Percentiles rank a stretch among this genome's conserved stretches.
phyloP scores from a whole-genome alignment of 2,797 vertebrate genomes.

The Poeciliopsis infans region DNA sequence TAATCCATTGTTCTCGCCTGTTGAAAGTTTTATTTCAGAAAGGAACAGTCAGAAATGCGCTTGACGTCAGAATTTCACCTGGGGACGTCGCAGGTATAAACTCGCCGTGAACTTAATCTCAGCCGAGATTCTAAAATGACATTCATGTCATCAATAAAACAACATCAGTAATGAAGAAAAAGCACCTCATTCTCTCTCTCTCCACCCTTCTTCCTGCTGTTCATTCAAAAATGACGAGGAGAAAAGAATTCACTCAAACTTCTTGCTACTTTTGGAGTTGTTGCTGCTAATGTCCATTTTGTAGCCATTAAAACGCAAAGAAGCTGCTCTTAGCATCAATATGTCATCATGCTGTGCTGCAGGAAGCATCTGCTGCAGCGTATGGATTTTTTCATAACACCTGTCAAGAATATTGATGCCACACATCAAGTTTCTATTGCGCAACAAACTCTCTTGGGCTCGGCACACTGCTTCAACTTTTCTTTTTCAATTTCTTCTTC shows the following conservation, averaged over 20 bases:
- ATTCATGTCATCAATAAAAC: neutral
- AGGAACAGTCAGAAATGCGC: neutral
- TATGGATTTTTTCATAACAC: conserved; percentile 46
- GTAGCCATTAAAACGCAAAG: conserved; percentile 12
- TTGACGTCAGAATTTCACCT: neutral
- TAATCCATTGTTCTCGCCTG: neutral
- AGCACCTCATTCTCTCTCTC: too few species aligned
- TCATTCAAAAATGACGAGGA: neutral
- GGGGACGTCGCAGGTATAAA: neutral
- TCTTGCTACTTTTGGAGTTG: neutral
- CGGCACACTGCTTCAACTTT: conserved; percentile 3
- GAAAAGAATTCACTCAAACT: neutral
- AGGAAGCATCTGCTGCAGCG: neutral
- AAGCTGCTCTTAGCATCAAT: conserved; percentile 40
- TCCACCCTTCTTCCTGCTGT: neutral
- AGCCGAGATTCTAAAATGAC: neutral
- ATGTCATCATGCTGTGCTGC: conserved; percentile 44
- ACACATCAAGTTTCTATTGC: neutral
- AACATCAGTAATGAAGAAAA: neutral
- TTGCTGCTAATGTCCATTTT: neutral
- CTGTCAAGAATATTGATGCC: conserved; percentile 39
- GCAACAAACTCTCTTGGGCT: conserved; percentile 10
- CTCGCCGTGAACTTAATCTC: neutral
- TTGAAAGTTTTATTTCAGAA: neutral
- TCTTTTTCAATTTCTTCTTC: neutral